Conservation (phyloP, 2,888 invertebrate species). For the Meandrusa payeni region DNA sequence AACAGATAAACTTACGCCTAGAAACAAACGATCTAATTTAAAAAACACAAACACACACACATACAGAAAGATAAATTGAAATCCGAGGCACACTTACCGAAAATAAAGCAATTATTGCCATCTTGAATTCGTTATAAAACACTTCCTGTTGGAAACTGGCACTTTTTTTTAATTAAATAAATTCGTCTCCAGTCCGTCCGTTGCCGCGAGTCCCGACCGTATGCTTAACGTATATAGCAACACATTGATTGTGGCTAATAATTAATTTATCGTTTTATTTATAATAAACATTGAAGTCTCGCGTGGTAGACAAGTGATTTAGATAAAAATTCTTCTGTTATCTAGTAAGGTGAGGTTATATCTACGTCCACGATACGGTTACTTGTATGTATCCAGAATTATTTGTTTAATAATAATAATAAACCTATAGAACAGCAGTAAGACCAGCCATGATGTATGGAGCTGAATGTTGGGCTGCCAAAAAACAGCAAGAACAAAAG, state of each 20-base stretch:
- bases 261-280: conserved; percentile 23
- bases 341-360: conserved; percentile 10
- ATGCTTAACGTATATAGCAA: conserved; percentile 12
- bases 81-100: conserved; percentile 15
- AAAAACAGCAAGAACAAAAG: no score
- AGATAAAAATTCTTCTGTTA: conserved; percentile 36
- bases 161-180: conserved; percentile 3
- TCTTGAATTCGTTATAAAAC: neutral
- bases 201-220: neutral
- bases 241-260: conserved; percentile 13
- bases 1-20: conserved; percentile 1
- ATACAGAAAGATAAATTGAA: no score
- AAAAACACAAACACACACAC: neutral
- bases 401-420: no score
- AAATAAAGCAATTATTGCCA: conserved; percentile 2
- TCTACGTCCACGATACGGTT: no score
- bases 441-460: no score
- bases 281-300: conserved; percentile 37
- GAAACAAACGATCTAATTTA: neutral
- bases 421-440: no score
- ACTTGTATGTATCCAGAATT: no score
- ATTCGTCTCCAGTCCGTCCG: neutral
- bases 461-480: no score
- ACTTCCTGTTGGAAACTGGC: conserved; percentile 6
- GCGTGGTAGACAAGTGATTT: conserved; percentile 48